Evolutionary conservation across 2,113 vertebrate species (phyloP), one percentile per base, ranked within the genome.

Genomic region (Rattus rattus): DNA sequence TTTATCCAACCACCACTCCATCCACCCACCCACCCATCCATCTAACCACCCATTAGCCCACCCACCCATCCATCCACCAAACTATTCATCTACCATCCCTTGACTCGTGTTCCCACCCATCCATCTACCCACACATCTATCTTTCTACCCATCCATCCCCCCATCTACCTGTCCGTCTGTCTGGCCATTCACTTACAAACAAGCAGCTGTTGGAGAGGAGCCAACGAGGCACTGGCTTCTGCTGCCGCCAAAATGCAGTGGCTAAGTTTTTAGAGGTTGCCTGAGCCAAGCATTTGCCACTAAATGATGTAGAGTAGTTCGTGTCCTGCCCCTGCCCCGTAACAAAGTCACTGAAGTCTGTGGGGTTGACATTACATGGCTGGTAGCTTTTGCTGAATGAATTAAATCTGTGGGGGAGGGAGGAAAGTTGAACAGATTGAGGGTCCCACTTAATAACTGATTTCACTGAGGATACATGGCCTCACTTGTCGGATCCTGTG

Each of bases 401-500:
- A 26, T 61, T 11, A 36, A 16, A 30, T 43, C 17, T 56, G 47
- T 20, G 10, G 2, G 14, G 24, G 65, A 43, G 22, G 26, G 0
- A 9, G 19, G 72, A 9, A 0, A 0, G 26, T 1, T 24, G 4
- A 16, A 1, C 22, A 12, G 79, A 7, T 61, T 59, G 30, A 72
- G 10, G 5, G 3, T 24, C 33, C 17, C 80, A 16, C 28, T 1
- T 36, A 1, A 39, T 6, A 22, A 17, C 61, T 1, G 36, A 59
- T 39, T 24, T 49, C 43, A 24, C 6, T 22, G 49, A 33, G 47
- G 39, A 9, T 59, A 10, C 8, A 2, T 1, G 4, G 63, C 61
- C 36, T 56, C n/a, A 7, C 22, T 20, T 3, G 19, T 63, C 47
- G 16, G 2, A 1, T 17, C 0, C 0, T 3, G 0, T 9, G 22